A percentile compares a stretch with the other conserved stretches of the same genome.
These are phyloP conservation scores for Hyaena hyaena DNA, from an alignment of 2,113 vertebrate genomes.

Conservation along the genomic window DNA sequence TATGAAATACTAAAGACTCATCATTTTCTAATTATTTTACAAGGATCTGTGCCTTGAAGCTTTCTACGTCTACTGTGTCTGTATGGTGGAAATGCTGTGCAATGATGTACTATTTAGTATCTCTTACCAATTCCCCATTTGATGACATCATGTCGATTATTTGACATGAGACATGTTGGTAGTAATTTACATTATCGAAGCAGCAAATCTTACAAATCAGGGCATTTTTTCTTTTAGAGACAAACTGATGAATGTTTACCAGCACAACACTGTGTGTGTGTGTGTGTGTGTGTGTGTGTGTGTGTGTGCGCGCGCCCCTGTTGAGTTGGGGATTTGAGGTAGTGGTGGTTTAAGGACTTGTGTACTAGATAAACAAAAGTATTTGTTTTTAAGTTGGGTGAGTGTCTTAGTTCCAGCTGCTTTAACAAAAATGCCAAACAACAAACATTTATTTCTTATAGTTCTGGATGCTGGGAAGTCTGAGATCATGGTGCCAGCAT, in stretches of 20 bases:
- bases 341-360: neutral
- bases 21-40: neutral
- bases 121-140: neutral
- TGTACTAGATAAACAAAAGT: neutral
- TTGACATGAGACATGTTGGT: neutral
- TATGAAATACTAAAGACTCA: neutral
- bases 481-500: neutral
- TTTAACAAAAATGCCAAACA: neutral
- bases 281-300: no score
- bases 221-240: neutral
- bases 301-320: accelerated
- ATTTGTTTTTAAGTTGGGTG: neutral
- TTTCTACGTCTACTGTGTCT: accelerated
- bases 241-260: neutral
- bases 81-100: neutral
- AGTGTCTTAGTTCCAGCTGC: neutral
- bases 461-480: neutral
- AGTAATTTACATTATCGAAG: no score
- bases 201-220: neutral
- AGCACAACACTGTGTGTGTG: neutral
- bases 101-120: accelerated
- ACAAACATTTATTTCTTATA: neutral
- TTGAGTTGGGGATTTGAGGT: neutral
- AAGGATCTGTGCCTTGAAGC: neutral
- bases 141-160: accelerated